phyloP scores from a whole-genome alignment of 2,113 vertebrate species.

The Pagrus major region DNA sequence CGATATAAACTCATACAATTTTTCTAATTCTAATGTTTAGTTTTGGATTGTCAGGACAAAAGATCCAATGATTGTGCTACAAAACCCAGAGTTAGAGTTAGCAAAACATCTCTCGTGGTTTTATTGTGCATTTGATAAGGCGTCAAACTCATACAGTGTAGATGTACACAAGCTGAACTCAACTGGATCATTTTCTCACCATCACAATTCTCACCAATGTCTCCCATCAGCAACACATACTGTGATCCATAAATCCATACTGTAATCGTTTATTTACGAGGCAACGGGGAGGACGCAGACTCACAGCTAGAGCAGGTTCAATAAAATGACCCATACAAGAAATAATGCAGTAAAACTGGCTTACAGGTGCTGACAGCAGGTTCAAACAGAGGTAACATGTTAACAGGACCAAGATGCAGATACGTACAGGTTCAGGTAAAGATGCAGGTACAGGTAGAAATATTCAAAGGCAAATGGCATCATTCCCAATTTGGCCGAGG shows the following conservation, averaged over 20 bases:
- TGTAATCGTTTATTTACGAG: not conserved
- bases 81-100: not conserved
- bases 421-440: not conserved
- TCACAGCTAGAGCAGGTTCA: not conserved
- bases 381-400: not conserved
- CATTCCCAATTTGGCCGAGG: not conserved
- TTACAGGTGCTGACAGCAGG: not conserved
- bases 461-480: not conserved
- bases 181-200: not conserved
- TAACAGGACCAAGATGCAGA: not conserved
- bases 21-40: not conserved
- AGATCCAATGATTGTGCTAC: not conserved
- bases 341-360: not conserved
- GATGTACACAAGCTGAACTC: not conserved
- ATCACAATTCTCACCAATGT: not conserved
- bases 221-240: not conserved
- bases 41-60: not conserved
- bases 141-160: not conserved
- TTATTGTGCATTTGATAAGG: not conserved
- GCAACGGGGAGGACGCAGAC: not conserved
- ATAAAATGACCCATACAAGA: not conserved
- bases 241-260: too few species aligned
- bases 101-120: not conserved
- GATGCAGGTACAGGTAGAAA: not conserved
- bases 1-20: not conserved